Percentiles rank a stretch among this genome's conserved stretches.
phyloP scores from a whole-genome alignment of 2,113 vertebrate genomes.

The Poicephalus meyeri region DNA sequence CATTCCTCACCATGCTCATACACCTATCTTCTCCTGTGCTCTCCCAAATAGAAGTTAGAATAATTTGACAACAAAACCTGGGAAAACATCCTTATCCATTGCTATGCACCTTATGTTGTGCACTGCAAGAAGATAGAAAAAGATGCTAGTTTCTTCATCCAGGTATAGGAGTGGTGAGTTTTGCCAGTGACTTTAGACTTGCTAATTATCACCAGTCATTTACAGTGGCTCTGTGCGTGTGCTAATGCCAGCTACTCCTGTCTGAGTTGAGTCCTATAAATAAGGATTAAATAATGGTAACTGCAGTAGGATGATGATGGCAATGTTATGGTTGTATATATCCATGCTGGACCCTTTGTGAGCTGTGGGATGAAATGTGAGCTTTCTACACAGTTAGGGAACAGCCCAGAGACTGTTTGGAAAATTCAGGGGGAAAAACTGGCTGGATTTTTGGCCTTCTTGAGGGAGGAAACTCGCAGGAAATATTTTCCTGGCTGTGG shows the following conservation, averaged over 20 bases:
- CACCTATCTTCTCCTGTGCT: neutral
- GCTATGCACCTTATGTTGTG: accelerated
- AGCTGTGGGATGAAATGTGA: neutral
- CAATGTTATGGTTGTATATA: neutral
- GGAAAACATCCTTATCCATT: neutral
- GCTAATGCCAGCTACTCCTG: neutral
- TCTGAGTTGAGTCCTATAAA: neutral
- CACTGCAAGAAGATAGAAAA: neutral
- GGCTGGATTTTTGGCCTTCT: conserved; percentile 25
- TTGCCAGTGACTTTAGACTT: neutral
- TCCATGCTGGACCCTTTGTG: neutral
- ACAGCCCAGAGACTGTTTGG: neutral
- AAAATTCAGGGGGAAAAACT: conserved; percentile 43
- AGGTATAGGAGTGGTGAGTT: neutral
- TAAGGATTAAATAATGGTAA: neutral
- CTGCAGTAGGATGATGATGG: neutral
- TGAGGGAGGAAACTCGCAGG: conserved; percentile 34
- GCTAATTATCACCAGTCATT: neutral
- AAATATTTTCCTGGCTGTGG: conserved; percentile 65
- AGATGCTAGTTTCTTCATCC: neutral
- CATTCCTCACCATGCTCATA: neutral
- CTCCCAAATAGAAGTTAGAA: neutral
- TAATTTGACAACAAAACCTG: neutral
- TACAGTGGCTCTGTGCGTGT: neutral
- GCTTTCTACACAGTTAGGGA: neutral